Evolutionary conservation across 2,113 vertebrate genomes (phyloP).

Genomic region (Cebus imitator): DNA sequence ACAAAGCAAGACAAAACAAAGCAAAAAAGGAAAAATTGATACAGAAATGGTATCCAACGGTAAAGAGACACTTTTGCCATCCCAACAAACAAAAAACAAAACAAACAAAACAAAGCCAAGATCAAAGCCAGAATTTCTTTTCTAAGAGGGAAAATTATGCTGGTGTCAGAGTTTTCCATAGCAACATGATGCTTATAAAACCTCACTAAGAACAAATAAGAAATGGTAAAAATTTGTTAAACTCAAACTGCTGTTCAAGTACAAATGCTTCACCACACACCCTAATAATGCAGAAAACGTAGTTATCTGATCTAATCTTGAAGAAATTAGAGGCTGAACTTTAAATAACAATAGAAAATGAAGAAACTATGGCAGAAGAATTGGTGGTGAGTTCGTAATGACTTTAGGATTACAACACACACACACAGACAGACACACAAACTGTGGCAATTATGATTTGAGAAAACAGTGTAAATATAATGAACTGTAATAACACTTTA

Average conservation of each 20-base stretch:
- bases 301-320: not conserved
- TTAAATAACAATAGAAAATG: not conserved
- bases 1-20: not conserved
- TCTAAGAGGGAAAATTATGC: not conserved
- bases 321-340: not conserved
- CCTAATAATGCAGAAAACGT: not conserved
- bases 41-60: not conserved
- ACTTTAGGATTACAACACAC: no score
- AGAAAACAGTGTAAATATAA: constrained; percentile 9
- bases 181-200: not conserved
- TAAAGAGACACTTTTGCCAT: not conserved
- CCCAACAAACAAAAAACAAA: not conserved
- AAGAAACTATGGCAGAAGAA: not conserved
- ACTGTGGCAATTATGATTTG: not conserved
- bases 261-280: not conserved
- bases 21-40: not conserved
- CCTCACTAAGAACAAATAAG: not conserved
- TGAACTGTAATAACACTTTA: not conserved
- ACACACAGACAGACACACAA: not conserved
- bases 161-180: constrained; percentile 4
- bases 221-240: not conserved
- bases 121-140: not conserved
- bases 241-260: not conserved
- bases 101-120: not conserved
- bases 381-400: not conserved